Evolutionary conservation across 1,140 invertebrate genomes (phyloP), one percentile per base, ranked within the genome.

Genomic region (Pseudomyrmex sp.): DNA sequence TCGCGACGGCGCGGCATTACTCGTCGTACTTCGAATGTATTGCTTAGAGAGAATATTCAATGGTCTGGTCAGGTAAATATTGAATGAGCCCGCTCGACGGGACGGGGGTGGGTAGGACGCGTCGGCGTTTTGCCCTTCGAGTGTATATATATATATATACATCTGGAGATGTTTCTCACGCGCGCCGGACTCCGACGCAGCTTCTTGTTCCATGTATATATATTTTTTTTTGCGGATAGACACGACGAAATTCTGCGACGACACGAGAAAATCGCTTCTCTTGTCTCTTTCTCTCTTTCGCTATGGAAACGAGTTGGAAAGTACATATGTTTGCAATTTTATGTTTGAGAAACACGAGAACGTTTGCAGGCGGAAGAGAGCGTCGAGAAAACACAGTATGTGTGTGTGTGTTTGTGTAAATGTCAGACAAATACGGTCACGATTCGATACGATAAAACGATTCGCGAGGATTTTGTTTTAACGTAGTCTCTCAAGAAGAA

Each of bases 31-130:
- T 70, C 65, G 87, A 90, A 90, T 90, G 88, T 90, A 91, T 90
- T 87, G 88, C 85, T 61, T 83, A 84, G 48, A 59, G 74, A 61
- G 92, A 92, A 92, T 92, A 92, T 91, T 92, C 89, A 91, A 92
- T 92, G 84, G 82, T 82, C 83, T 88, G 86, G 86, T 85, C 85
- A 87, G 86, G 85, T 92, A 92, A 92, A 93, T 93, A 92, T 92
- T 91, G 85, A 76, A 93, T 91, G 90, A 92, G 85, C 68, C 70
- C 50, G 48, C 63, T 61, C 69, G 74, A 83, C 80, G 66, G 4
- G 26, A 88, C 20, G 61, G 20, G 50, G 5, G 35, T 35, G 50
- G 5, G 35, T 35, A 7, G 35, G 35, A 35, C 8, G 23, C 66
- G 63, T 18, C 26, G 50, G 10, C 15, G 18, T 65, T 76, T 65